phyloP scores from a whole-genome alignment of 2,797 vertebrate species.

The Cygnus olor region DNA sequence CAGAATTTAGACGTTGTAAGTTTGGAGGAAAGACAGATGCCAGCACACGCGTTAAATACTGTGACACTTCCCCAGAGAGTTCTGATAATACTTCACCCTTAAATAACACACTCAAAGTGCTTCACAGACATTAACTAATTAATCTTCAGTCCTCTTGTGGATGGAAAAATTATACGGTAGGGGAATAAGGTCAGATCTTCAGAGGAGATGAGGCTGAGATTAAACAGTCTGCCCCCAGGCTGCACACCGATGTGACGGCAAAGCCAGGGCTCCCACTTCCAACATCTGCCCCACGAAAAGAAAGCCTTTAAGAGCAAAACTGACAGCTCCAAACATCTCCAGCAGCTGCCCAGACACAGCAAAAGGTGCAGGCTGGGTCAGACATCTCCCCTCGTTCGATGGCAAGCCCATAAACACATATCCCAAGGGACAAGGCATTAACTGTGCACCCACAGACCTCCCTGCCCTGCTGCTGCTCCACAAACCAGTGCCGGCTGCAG shows the following conservation, averaged over 20 bases:
- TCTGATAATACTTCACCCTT: conserved; percentile 13
- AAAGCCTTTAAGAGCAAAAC: background rate
- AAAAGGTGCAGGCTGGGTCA: background rate
- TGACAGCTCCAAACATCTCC: background rate
- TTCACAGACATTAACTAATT: conserved; percentile 67
- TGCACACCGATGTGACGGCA: background rate
- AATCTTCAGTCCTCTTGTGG: conserved; percentile 48
- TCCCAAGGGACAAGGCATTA: background rate
- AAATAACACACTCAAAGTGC: conserved; percentile 43
- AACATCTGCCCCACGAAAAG: background rate
- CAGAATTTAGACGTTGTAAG: background rate
- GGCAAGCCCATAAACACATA: background rate
- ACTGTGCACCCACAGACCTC: background rate
- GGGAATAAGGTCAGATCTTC: conserved; percentile 59
- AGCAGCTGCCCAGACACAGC: background rate
- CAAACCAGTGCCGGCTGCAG: background rate
- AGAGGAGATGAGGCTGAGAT: conserved; percentile 13
- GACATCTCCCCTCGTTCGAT: rapidly evolving
- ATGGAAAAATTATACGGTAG: conserved; percentile 58
- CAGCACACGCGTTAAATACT: background rate
- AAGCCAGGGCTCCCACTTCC: background rate
- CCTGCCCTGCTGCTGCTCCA: background rate
- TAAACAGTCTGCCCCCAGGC: conserved; percentile 14
- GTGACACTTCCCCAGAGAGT: conserved; percentile 9
- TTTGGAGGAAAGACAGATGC: background rate